phyloP scores from a whole-genome alignment of 1,140 invertebrate genomes.

The Drosophila varians region DNA sequence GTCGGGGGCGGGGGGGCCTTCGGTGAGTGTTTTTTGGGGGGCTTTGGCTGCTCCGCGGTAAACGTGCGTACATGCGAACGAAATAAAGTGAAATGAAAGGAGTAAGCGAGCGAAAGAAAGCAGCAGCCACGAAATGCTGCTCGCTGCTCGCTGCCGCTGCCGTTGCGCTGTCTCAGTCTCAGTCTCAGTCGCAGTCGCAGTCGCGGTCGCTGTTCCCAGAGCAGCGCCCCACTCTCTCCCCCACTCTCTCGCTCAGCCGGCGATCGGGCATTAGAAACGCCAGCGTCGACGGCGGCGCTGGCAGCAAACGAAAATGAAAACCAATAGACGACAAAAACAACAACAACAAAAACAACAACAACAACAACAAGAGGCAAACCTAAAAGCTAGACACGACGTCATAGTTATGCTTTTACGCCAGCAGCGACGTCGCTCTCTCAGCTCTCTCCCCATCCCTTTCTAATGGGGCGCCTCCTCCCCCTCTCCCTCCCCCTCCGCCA shows the following conservation, averaged over 20 bases:
- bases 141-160: conserved; percentile 19
- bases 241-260: conserved; percentile 22
- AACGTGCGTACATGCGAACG: conserved; percentile 83
- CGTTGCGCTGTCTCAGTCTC: conserved; percentile 12
- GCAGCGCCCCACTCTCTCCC: neutral
- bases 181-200: neutral
- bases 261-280: conserved; percentile 57
- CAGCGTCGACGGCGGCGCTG: conserved; percentile 18
- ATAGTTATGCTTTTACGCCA: conserved; percentile 66
- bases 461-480: neutral
- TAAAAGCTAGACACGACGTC: conserved; percentile 55
- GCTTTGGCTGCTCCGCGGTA: conserved; percentile 64
- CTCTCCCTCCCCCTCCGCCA: neutral
- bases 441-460: conserved; percentile 7
- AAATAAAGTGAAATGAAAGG: conserved; percentile 84
- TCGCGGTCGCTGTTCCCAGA: no score
- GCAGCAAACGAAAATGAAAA: conserved; percentile 80
- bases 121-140: conserved; percentile 73
- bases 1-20: no score
- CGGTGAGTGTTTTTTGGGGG: conserved; percentile 7
- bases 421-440: conserved; percentile 10
- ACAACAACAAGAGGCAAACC: neutral
- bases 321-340: conserved; percentile 69
- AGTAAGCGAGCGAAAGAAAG: conserved; percentile 83
- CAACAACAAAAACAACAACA: conserved; percentile 29